Evolutionary conservation across 2,797 vertebrate species (phyloP), one percentile per base, ranked within the genome.

Genomic region (Coracias cyanogaster): DNA sequence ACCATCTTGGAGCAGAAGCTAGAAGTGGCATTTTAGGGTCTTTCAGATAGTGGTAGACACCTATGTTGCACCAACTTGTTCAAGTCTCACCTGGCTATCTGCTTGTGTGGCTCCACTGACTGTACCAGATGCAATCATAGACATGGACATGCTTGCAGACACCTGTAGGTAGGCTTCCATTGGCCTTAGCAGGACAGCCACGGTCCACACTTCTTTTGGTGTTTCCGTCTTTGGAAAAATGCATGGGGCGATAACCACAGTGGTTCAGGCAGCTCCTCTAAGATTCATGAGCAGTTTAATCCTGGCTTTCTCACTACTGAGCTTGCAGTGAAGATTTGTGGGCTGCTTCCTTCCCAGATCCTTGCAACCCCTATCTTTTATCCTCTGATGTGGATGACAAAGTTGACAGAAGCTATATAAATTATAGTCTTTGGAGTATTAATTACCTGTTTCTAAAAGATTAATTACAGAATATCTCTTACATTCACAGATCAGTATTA

Each of bases 401-500:
- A 92, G 67, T 78, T 90, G 93, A 82, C 86, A 93, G 77, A 94
- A 93, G 52, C 52, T 90, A 52, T 58, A 86, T 86, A 93, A 96
- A 94, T 96, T 93, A 83, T 48, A 91, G 65, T 48, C 78, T 87
- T 77, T 33, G 51, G 76, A 78, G 20, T 90, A 95, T 96, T 96
- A 96, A 95, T 89, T 95, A 70, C 48, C 64, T 69, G 67, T 58
- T 96, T 91, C 84, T 81, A 54, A 54, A 71, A 86, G 82, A 95
- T 85, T 96, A 95, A 97, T 96, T 94, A 46, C 86, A 69, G 87
- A 74, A 64, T 60, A 60, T 85, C 69, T 93, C 46, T 84, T 79
- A 89, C 39, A 82, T 66, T 82, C 76, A n/a, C 82, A 78, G 61
- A 71, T 72, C 41, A 49, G 71, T 26, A 48, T 83, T 91, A 82